Evolutionary conservation across 2,113 vertebrate species (phyloP), one percentile per base, ranked within the genome.

Genomic region (Crotalus helleri): DNA sequence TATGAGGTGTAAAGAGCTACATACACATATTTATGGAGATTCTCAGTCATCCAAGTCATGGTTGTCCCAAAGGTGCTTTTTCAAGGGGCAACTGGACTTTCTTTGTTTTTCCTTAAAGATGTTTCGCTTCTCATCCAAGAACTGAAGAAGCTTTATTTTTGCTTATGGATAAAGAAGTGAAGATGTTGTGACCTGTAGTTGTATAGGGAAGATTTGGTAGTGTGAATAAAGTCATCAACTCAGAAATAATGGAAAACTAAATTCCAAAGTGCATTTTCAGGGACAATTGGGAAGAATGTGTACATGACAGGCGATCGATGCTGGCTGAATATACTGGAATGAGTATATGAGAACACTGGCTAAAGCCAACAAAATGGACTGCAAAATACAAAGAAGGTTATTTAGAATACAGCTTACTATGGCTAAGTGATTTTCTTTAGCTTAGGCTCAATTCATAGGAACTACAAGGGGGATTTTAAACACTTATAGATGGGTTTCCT

Each of bases 251-350:
- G 86, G 97, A 96, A 93, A 94, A 33, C 92, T 91, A 87, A 96
- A 91, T 95, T 96, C 90, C 94, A 55, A 92, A 96, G 95, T 96
- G 97, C 95, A 94, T 94, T 87, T 89, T 93, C 44, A 61, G 24
- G 94, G 94, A 93, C 93, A 92, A 85, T 26, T 64, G 94, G 69
- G 95, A 94, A n/a, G 49, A 95, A 93, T 3, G 23, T 64, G 90
- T 93, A 94, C 95, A 94, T 95, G 95, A 95, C 95, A 96, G 89
- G 93, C 96, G 96, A 97, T 97, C 95, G 92, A 93, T 96, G 93
- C 2, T 39, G 69, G 89, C 95, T 92, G 93, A 95, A 93, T 94
- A 95, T 90, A 94, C 96, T 2, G 12, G 91, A 93, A 95, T 89
- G 93, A 94, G 90, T 95, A 39, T 39, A 39, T 39, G 54, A 94